Evolutionary conservation across 2,113 vertebrate genomes (phyloP).

Genomic region (Phodopus roborovskii): DNA sequence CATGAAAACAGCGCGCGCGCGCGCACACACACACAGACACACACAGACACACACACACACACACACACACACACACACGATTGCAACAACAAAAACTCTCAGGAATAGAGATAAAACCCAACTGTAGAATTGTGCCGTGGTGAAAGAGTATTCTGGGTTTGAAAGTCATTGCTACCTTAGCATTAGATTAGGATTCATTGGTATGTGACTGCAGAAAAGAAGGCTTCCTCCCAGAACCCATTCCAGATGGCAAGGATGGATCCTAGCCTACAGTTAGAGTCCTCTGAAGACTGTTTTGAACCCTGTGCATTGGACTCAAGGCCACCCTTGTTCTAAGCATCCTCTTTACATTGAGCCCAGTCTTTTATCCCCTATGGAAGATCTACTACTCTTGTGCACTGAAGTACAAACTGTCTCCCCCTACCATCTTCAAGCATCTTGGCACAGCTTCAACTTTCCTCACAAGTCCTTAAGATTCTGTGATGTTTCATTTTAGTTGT

Average conservation of each 20-base stretch:
- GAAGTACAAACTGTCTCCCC: background rate
- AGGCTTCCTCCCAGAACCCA: background rate
- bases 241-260: background rate
- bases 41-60: background rate
- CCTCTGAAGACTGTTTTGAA: background rate
- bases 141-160: background rate
- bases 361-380: background rate
- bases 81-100: background rate
- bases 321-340: background rate
- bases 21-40: background rate
- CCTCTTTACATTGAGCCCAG: background rate
- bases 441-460: background rate
- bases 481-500: background rate
- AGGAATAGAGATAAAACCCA: background rate
- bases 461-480: background rate
- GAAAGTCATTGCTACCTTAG: background rate
- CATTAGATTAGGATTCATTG: too few species aligned
- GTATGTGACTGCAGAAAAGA: background rate
- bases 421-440: too few species aligned
- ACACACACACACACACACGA: background rate
- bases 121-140: background rate
- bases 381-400: background rate
- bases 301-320: background rate
- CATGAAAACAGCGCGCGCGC: background rate
- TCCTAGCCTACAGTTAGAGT: background rate